A percentile compares a stretch with the other conserved stretches of the same genome.
Evolutionary conservation across 2,113 vertebrate species (phyloP).

Genomic region (Riparia riparia): DNA sequence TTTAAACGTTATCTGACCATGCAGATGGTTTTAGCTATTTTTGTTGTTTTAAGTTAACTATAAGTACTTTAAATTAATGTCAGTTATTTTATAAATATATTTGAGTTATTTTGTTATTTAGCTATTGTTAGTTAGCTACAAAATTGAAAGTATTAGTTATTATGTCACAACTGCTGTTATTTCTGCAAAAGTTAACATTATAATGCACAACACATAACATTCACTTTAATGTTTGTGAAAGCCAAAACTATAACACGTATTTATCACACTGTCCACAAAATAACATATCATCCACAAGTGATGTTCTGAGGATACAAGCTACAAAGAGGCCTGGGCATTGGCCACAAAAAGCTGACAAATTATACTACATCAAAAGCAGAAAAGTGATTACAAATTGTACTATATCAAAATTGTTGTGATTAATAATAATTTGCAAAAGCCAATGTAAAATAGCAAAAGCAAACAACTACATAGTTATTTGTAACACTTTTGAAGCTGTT

Average conservation of each 20-base stretch:
- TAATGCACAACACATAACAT: not conserved
- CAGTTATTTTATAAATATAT: not conserved
- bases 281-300: not conserved
- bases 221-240: not conserved
- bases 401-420: too few relatives aligned
- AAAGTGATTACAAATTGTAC: not conserved
- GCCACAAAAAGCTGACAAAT: not conserved
- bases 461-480: not conserved
- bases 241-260: not conserved
- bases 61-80: not conserved
- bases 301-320: not conserved
- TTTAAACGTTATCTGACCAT: not conserved
- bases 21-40: not conserved
- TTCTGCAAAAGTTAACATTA: not conserved
- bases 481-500: not conserved
- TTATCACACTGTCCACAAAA: not conserved
- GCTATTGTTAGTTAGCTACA: not conserved
- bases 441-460: rapidly evolving
- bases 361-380: not conserved
- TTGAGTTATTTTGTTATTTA: not conserved
- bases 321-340: not conserved
- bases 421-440: not conserved
- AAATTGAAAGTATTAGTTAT: not conserved
- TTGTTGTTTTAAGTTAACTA: not conserved
- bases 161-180: not conserved